Base-by-base conservation (phyloP, 2,888 invertebrate genomes). In the Brachypterus glaber region DNA sequence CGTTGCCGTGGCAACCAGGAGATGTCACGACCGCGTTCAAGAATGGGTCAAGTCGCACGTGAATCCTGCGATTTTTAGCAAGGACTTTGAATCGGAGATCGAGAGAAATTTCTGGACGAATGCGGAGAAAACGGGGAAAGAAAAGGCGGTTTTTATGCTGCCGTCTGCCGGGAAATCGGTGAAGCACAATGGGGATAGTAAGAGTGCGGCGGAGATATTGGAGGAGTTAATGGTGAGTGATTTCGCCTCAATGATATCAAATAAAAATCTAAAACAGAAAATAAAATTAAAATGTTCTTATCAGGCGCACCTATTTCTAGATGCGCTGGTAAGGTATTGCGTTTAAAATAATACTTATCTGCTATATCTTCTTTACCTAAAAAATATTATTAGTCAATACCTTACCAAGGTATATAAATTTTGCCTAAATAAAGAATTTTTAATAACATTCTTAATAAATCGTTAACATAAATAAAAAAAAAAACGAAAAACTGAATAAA, bases 41-140 rank as follows among this genome's bases (percentile, higher is more conserved):
- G 69, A 74, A 17, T 79, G 78, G 78, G 63, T 72, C 2, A 59
- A 66, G 13, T 60, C 69, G 0, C 74, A 76, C 45, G 57, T 74
- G 24, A 52, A 42, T 39, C 37, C 51, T 43, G 58, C 51, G 13
- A 52, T 66, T 11, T 66, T 66, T 39, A 50, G 50, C 2, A 67
- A 64, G 46, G 62, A 66, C 37, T 58, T 67, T 25, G 58, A 60
- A 15, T 34, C 35, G 2, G 57, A 58, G 35, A 51, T 55, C 3
- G 47, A 27, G 12, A 27, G 12, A 11, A 27, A 9, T 21, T 21
- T 21, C 9, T 9, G 12, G 27, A 21, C 21, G 5, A 7, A 9
- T 21, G 5, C 7, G 7, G 11, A 27, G 12, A 11, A 27, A 13
- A 11, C 4, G 8, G 8, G 11, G 8, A 11, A 27, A 32, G 44